Conservation (phyloP, 2,113 vertebrate species). For the Festucalex cinctus region DNA sequence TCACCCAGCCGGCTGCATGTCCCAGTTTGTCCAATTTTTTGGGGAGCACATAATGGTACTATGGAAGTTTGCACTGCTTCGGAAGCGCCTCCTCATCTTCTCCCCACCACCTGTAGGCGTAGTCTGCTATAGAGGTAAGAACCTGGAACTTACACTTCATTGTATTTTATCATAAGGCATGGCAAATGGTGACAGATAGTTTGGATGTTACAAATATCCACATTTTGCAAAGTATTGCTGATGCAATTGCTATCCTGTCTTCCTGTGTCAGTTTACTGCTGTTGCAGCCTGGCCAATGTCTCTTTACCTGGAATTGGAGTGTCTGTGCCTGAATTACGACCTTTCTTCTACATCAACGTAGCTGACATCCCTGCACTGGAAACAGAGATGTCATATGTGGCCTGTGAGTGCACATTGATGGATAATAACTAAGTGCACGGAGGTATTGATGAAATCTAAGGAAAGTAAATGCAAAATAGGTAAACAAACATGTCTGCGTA, state of each 20-base stretch:
- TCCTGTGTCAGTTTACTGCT: slow-evolving; percentile 87
- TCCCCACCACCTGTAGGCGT: slow-evolving; percentile 95
- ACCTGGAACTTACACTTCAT: not conserved
- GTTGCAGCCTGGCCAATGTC: slow-evolving; percentile 93
- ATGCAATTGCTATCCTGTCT: not conserved
- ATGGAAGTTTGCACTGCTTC: slow-evolving; percentile 95
- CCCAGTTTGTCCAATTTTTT: slow-evolving; percentile 98
- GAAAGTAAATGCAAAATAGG: not conserved
- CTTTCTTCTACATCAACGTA: slow-evolving; percentile 96
- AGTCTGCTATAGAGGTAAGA: slow-evolving; percentile 93
- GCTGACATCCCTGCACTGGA: slow-evolving; percentile 91
- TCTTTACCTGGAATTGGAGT: slow-evolving; percentile 87
- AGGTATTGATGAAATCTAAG: not conserved
- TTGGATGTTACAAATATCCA: too few species aligned
- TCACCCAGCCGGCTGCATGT: slow-evolving; percentile 98
- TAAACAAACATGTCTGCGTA: not conserved
- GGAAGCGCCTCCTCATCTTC: slow-evolving; percentile 95
- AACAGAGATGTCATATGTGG: slow-evolving; percentile 90
- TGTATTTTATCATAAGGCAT: not conserved
- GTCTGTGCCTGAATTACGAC: slow-evolving; percentile 88
- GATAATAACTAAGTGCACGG: not conserved
- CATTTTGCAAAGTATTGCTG: not conserved
- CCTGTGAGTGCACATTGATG: slow-evolving; percentile 80
- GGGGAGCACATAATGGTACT: slow-evolving; percentile 96
- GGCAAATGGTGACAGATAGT: not conserved